Evolutionary conservation across 1,140 invertebrate species (phyloP).

Genomic region (Anoplolepis gracilipes): DNA sequence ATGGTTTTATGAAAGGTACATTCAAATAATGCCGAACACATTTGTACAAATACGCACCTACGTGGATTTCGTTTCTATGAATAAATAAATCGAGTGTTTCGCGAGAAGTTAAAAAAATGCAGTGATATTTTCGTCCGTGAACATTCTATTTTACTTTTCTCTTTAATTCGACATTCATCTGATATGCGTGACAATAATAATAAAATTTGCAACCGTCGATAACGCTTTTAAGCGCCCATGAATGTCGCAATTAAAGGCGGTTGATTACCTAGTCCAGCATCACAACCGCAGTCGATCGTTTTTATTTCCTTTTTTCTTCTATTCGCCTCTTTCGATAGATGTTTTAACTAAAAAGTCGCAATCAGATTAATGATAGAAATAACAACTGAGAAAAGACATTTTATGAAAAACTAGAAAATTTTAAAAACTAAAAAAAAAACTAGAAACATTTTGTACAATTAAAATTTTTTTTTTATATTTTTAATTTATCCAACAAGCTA

Average conservation of each 20-base stretch:
- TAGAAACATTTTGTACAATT: neutral
- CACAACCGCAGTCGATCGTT: slow-evolving; percentile 11
- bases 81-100: neutral
- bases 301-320: neutral
- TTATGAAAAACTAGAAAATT: neutral
- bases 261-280: slow-evolving; percentile 23
- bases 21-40: neutral
- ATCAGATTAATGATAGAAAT: neutral
- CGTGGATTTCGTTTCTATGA: neutral
- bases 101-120: neutral
- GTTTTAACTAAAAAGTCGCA: neutral
- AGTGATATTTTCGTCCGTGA: neutral
- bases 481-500: neutral
- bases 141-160: neutral
- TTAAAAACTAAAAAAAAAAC: no score
- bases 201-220: slow-evolving; percentile 9
- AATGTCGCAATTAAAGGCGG: slow-evolving; percentile 52
- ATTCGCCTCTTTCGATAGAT: neutral
- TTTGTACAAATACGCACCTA: neutral
- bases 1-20: neutral
- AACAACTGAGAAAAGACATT: no score
- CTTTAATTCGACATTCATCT: slow-evolving; percentile 22
- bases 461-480: neutral
- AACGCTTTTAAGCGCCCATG: slow-evolving; percentile 40
- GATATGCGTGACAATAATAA: slow-evolving; percentile 40